Conservation (phyloP, 2,888 invertebrate species). For the Ptychoptera contaminata region DNA sequence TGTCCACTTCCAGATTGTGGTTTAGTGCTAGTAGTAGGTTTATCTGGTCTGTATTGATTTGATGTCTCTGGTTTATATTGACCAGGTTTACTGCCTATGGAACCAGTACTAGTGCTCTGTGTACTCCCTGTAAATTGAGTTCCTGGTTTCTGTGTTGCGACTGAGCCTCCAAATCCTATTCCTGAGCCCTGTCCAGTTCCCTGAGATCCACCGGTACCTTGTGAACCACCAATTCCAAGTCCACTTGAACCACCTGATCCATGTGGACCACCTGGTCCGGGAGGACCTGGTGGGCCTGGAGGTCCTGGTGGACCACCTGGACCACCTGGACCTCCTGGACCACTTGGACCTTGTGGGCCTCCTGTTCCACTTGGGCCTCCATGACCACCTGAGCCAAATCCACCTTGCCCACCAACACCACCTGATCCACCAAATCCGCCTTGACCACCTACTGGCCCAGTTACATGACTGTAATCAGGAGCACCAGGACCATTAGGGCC, state of each 20-base stretch:
- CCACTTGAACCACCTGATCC: constrained; percentile 16
- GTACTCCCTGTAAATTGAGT: too few species aligned
- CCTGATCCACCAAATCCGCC: constrained; percentile 11
- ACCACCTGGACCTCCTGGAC: constrained; percentile 21
- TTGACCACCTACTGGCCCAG: constrained; percentile 5
- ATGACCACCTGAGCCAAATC: neutral
- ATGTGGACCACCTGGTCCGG: constrained; percentile 6
- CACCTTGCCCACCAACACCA: constrained; percentile 8
- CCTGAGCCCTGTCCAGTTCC: neutral
- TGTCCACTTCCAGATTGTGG: constrained; percentile 8
- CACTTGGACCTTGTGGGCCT: constrained; percentile 13
- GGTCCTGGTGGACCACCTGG: constrained; percentile 22
- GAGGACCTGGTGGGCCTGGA: constrained; percentile 19
- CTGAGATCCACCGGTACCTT: constrained; percentile 17
- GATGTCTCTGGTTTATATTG: too few species aligned
- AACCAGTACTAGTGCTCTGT: neutral
- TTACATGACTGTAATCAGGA: constrained; percentile 4
- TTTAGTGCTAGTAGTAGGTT: too few species aligned
- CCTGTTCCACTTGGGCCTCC: constrained; percentile 5
- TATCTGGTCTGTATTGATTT: too few species aligned
- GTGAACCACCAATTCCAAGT: constrained; percentile 16
- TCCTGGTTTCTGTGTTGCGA: constrained; percentile 14
- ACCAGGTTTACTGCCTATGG: neutral
- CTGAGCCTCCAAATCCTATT: constrained; percentile 9
- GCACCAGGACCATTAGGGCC: constrained; percentile 13